Conservation (phyloP, 2,797 vertebrate genomes). For the Tenualosa ilisha region DNA sequence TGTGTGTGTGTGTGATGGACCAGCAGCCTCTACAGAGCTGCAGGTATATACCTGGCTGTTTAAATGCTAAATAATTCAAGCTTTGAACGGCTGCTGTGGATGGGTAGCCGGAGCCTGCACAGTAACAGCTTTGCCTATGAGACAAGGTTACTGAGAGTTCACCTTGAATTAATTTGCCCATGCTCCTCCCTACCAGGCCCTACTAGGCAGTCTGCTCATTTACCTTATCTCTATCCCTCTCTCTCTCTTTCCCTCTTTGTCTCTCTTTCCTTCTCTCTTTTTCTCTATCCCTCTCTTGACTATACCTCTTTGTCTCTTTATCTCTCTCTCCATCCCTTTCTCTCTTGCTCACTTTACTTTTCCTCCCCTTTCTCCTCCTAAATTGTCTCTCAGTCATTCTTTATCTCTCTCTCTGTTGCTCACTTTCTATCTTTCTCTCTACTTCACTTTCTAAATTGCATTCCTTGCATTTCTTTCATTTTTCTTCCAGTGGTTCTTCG, state of each 20-base stretch:
- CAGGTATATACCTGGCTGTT: conserved; percentile 55
- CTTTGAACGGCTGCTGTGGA: conserved; percentile 67
- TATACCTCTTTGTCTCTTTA: conserved; percentile 27
- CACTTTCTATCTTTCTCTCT: conserved; percentile 27
- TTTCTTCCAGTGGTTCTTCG: neutral
- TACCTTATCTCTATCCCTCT: neutral
- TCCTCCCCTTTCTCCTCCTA: conserved; percentile 49
- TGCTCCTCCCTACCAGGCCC: conserved; percentile 57
- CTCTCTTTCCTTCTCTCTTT: neutral
- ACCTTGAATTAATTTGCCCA: conserved; percentile 58
- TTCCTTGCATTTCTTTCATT: neutral
- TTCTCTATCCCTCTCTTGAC: no score
- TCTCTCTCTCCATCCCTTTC: neutral
- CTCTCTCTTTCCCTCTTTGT: conserved; percentile 13
- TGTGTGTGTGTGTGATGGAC: neutral
- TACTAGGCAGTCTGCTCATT: neutral
- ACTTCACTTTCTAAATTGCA: conserved; percentile 47
- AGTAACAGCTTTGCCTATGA: conserved; percentile 54
- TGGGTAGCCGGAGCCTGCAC: conserved; percentile 51
- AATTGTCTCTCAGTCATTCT: conserved; percentile 44
- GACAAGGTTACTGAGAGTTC: conserved; percentile 70
- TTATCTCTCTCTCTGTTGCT: neutral
- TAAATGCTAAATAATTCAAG: conserved; percentile 72
- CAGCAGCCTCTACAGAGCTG: conserved; percentile 53
- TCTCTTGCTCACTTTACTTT: no score